Conservation (phyloP, 2,797 vertebrate species). For the Saxicola maurus region DNA sequence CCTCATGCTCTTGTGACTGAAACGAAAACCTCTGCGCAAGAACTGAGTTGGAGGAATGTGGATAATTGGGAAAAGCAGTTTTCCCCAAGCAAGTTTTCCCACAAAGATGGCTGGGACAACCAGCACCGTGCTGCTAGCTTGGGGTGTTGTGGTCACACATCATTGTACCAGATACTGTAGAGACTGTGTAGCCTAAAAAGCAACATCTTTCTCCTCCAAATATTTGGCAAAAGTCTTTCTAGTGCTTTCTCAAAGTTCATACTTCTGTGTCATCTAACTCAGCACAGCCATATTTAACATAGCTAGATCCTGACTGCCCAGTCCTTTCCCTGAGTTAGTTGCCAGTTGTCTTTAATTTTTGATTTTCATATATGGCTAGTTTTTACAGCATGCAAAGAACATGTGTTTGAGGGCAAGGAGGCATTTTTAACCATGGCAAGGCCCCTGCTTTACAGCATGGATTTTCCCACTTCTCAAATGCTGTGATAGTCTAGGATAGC, state of each 20-base stretch:
- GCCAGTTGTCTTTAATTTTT: neutral
- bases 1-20: neutral
- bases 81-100: neutral
- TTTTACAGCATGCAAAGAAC: neutral
- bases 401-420: neutral
- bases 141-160: neutral
- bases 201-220: neutral
- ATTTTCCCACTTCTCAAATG: neutral
- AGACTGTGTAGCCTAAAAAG: neutral
- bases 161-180: neutral
- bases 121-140: neutral
- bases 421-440: neutral
- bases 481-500: neutral
- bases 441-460: neutral
- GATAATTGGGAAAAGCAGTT: constrained; percentile 7
- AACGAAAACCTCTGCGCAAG: neutral
- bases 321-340: neutral
- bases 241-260: neutral
- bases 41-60: neutral
- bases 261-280: neutral
- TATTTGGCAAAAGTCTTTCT: neutral
- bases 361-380: neutral
- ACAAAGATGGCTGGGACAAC: neutral
- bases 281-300: neutral
- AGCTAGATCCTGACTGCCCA: neutral